Evolutionary conservation across 2,113 vertebrate species (phyloP).

Genomic region (Dryoscopus gambensis): DNA sequence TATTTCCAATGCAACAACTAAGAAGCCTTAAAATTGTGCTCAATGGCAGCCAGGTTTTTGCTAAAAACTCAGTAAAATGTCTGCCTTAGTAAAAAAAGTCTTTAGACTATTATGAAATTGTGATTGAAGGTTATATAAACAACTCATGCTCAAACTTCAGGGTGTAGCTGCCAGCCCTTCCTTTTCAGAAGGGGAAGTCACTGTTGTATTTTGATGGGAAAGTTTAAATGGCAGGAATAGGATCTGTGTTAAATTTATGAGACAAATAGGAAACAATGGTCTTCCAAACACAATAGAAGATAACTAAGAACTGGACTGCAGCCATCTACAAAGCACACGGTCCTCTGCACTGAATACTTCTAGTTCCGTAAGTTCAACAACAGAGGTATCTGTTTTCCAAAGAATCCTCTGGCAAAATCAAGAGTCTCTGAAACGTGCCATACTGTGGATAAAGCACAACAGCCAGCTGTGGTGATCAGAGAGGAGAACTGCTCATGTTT

Average conservation of each 20-base stretch:
- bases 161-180: slow-evolving; percentile 66
- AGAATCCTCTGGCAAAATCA: not conserved
- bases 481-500: not conserved
- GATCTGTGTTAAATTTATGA: slow-evolving; percentile 55
- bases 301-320: slow-evolving; percentile 36
- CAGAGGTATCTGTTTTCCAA: not conserved
- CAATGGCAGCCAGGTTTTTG: not conserved
- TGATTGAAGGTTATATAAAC: slow-evolving; percentile 67
- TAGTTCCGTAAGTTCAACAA: not conserved
- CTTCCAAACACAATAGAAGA: slow-evolving; percentile 64
- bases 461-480: not conserved
- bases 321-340: slow-evolving; percentile 5
- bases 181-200: slow-evolving; percentile 58
- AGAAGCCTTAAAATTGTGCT: not conserved
- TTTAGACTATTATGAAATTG: slow-evolving; percentile 34
- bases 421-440: not conserved
- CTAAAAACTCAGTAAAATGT: slow-evolving; percentile 27
- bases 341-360: not conserved
- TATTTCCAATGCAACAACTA: not conserved
- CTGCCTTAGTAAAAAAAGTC: slow-evolving; percentile 23
- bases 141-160: slow-evolving; percentile 41
- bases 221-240: slow-evolving; percentile 57
- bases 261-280: slow-evolving; percentile 66
- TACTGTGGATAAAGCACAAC: not conserved
- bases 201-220: slow-evolving; percentile 49